Conservation (phyloP, 2,113 vertebrate species). For the Cyprinodon variegatus region DNA sequence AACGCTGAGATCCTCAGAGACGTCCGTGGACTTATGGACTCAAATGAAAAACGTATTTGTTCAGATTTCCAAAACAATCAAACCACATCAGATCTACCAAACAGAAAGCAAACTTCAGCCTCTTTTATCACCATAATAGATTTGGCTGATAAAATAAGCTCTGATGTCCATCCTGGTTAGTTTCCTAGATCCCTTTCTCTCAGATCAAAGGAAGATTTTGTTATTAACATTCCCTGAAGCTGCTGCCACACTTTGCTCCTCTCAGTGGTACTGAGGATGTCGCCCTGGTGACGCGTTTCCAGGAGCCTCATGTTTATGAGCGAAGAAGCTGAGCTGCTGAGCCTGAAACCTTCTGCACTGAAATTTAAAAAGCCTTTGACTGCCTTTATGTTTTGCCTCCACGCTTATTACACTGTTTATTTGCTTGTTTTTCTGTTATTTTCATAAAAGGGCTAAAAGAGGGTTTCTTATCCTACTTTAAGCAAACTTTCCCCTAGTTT, state of each 20-base stretch:
- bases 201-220: not conserved
- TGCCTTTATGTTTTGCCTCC: too few relatives aligned
- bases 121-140: too few relatives aligned
- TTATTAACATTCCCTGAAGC: not conserved
- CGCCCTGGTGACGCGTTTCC: constrained; percentile 14
- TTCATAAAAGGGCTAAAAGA: not conserved
- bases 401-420: not conserved
- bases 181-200: not conserved
- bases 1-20: not conserved
- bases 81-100: not conserved
- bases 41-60: not conserved
- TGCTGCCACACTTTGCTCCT: constrained; percentile 19
- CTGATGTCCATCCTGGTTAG: not conserved
- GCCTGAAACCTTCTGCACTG: not conserved
- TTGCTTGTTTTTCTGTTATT: not conserved
- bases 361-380: not conserved
- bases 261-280: constrained; percentile 67
- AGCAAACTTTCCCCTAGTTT: not conserved
- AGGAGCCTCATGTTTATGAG: constrained; percentile 25
- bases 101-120: not conserved
- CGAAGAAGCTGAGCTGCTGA: not conserved
- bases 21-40: not conserved
- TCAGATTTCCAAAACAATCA: not conserved
- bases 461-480: not conserved
- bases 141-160: not conserved